Base-by-base conservation (phyloP, 2,888 invertebrate species). In the Phengaris arion region DNA sequence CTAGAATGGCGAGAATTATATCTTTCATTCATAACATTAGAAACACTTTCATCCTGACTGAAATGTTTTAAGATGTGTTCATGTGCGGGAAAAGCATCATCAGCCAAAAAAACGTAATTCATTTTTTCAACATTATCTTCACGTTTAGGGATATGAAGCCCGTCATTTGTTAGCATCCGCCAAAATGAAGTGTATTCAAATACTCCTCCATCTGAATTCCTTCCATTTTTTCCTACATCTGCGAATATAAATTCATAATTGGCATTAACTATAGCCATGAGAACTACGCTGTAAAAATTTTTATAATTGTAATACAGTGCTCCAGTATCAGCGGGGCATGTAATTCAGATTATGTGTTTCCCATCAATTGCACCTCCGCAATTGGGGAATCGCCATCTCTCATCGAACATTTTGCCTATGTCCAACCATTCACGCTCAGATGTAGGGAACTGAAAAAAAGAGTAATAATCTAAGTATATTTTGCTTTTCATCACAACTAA, bases 301-400 rank as follows among this genome's bases (percentile, higher is more conserved):
- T 77, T 76, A 35, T 77, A 78, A 69, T 78, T 77, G 51, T 74
- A 78, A 74, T 73, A 78, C 48, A 75, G 74, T 6, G 76, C 75
- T 73, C 77, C 76, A 69, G 64, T 74, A 59, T 76, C 52, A 15
- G 64, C 68, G 15, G 74, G 75, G 45, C 75, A 69, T 74, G 51
- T 59, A 13, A 78, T 77, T 70, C 46, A n/a, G n/a, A n/a, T 51
- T 57, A 79, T 70, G 74, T 79, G 77, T 70, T 77, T 79, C 59
- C 77, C 74, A 73, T 78, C 76, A 68, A 77, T 75, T 55, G 78
- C 76, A 22, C 77, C 77, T 35, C 74, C 73, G 54, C 77, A 78
- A 48, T 76, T 57, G 68, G 77, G 77, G 69, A 78, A 78, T 57
- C 77, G 75, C 77, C 77, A 77, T 73, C 51, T 57, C 48, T 75